Conservation (phyloP, 2,888 invertebrate species). For the Hypomecis punctinalis region DNA sequence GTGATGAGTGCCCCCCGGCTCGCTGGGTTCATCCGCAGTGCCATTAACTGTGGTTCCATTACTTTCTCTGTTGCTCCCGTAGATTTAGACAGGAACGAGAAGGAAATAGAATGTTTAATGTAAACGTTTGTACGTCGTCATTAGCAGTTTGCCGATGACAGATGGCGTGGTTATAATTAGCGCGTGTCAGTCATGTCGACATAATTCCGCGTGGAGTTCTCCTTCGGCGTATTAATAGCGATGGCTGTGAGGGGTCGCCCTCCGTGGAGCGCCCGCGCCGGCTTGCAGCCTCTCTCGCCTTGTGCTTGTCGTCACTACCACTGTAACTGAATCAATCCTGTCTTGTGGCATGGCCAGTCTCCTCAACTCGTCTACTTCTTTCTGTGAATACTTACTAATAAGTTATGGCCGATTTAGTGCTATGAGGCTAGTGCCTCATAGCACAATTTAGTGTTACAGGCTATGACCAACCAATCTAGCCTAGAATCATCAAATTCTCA, state of each 20-base stretch:
- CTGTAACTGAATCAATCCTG: not conserved
- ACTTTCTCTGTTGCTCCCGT: not conserved
- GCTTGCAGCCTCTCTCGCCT: not conserved
- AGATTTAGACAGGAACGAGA: not conserved
- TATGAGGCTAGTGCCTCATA: too few species aligned
- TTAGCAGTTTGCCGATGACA: slow-evolving; percentile 34
- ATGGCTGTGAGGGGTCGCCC: slow-evolving; percentile 21
- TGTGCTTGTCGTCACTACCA: not conserved
- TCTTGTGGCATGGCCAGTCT: too few species aligned
- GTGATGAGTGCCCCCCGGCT: not conserved
- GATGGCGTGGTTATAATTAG: slow-evolving; percentile 37
- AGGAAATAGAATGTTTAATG: slow-evolving; percentile 1
- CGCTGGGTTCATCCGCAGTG: not conserved
- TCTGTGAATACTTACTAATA: too few species aligned
- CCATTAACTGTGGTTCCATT: not conserved
- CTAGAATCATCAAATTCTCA: too few species aligned
- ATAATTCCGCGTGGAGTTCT: slow-evolving; percentile 36
- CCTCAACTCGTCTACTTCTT: too few species aligned
- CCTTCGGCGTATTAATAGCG: slow-evolving; percentile 36
- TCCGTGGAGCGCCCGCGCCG: slow-evolving; percentile 10
- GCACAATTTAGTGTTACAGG: too few species aligned
- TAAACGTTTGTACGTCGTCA: slow-evolving; percentile 22
- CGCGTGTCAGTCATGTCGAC: slow-evolving; percentile 35
- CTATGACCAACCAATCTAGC: too few species aligned
- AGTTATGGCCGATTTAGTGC: too few species aligned